A percentile compares a stretch with the other conserved stretches of the same genome.
These are phyloP conservation scores for Sapajus apella DNA, from an alignment of 2,113 vertebrate species.

Conservation along the genomic window DNA sequence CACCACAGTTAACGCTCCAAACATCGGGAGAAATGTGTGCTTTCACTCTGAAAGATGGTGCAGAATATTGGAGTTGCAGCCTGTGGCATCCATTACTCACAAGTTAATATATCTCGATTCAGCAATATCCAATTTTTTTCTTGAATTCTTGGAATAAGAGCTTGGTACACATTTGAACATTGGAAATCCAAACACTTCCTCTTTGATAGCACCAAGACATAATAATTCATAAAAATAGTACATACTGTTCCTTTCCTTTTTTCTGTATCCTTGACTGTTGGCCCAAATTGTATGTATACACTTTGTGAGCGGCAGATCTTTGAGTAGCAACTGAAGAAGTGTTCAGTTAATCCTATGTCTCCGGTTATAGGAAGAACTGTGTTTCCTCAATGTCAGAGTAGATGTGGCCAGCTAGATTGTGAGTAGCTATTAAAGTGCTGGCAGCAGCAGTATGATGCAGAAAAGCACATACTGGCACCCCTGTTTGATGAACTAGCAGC, in stretches of 20 bases:
- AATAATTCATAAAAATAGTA: background rate
- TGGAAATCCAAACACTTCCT: background rate
- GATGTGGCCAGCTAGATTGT: background rate
- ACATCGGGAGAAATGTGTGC: background rate
- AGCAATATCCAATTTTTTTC: background rate
- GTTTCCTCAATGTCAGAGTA: background rate
- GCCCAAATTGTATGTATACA: background rate
- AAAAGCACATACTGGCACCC: background rate
- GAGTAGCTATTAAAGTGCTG: background rate
- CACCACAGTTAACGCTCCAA: fast-evolving
- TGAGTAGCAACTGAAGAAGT: background rate
- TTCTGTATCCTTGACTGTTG: background rate
- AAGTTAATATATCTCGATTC: background rate
- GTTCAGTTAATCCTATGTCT: background rate
- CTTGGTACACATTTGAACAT: background rate
- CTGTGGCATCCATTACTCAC: background rate
- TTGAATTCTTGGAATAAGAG: background rate
- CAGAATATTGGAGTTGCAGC: fast-evolving
- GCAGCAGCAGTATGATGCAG: background rate
- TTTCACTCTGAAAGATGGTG: background rate
- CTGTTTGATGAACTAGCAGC: background rate
- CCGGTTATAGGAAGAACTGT: background rate
- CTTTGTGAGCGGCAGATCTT: background rate
- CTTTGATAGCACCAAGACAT: background rate
- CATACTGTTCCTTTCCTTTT: background rate